A percentile compares a stretch with the other conserved stretches of the same genome.
Evolutionary conservation across 2,113 vertebrate species (phyloP).

Genomic region (Falcunculus frontatus): DNA sequence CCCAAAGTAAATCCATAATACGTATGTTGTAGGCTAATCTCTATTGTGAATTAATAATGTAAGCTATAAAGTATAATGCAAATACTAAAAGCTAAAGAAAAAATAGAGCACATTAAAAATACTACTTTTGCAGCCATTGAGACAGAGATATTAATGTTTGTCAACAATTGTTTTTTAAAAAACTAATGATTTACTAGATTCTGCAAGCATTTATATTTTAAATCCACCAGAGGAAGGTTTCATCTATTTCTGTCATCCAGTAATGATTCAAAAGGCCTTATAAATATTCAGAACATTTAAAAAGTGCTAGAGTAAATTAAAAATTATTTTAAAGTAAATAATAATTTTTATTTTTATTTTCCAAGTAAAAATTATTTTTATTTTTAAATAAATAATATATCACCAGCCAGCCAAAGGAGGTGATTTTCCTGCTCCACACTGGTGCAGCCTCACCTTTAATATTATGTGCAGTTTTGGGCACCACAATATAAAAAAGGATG

Average conservation of each 20-base stretch:
- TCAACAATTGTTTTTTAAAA: neutral
- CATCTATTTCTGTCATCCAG: neutral
- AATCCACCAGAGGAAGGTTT: neutral
- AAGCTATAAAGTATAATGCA: slow-evolving; percentile 24
- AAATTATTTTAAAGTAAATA: neutral
- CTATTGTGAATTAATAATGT: slow-evolving; percentile 43
- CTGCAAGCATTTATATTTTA: neutral
- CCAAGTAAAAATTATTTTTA: neutral
- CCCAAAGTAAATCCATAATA: slow-evolving; percentile 19
- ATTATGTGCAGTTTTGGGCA: neutral
- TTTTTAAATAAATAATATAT: neutral
- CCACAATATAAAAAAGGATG: neutral
- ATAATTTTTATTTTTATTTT: neutral
- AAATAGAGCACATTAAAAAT: slow-evolving; percentile 48
- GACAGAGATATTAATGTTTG: slow-evolving; percentile 14
- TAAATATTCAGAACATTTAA: neutral
- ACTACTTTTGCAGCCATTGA: slow-evolving; percentile 12
- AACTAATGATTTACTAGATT: neutral
- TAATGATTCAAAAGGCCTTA: neutral
- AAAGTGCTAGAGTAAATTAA: neutral
- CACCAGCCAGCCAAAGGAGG: neutral
- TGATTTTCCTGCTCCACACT: neutral
- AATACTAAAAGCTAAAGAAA: slow-evolving; percentile 50
- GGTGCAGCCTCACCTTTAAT: neutral
- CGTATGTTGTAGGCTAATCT: slow-evolving; percentile 22